These are phyloP conservation scores for Falco columbarius DNA, from an alignment of 2,797 vertebrate genomes.

Conservation along the genomic window DNA sequence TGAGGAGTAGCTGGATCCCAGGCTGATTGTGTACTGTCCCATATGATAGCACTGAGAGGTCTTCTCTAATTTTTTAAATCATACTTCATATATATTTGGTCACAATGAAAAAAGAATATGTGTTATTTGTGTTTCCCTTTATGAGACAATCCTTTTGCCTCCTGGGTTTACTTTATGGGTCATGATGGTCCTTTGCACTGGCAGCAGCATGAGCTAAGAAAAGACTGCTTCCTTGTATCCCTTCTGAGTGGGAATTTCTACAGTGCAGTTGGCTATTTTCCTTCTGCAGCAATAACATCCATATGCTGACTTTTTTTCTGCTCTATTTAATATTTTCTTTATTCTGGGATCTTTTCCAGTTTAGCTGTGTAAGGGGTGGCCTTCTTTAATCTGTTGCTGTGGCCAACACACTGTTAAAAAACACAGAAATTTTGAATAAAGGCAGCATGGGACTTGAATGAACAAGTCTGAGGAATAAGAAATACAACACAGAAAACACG, in stretches of 20 bases:
- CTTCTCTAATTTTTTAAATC: background rate
- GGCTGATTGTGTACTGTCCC: background rate
- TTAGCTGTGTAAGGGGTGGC: slow-evolving; percentile 48
- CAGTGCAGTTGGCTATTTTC: slow-evolving; percentile 64
- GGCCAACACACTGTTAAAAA: slow-evolving; percentile 25
- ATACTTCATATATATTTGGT: background rate
- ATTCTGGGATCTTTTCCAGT: slow-evolving; percentile 65
- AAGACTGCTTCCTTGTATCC: slow-evolving; percentile 49
- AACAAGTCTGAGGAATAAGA: slow-evolving; percentile 16
- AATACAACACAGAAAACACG: slow-evolving; percentile 10
- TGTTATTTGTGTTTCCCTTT: background rate
- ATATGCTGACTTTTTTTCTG: slow-evolving; percentile 64
- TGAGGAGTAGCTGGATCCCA: background rate
- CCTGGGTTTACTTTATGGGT: slow-evolving; percentile 52
- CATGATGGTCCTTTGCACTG: slow-evolving; percentile 47
- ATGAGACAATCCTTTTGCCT: slow-evolving; percentile 9
- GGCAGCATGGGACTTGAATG: background rate
- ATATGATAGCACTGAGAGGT: background rate
- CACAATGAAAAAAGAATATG: background rate
- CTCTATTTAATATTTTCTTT: slow-evolving; percentile 71
- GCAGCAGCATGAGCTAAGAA: slow-evolving; percentile 54
- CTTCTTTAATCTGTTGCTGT: slow-evolving; percentile 45
- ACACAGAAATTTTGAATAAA: slow-evolving; percentile 28
- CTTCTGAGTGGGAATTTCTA: slow-evolving; percentile 61
- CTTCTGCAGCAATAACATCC: slow-evolving; percentile 68